Evolutionary conservation across 2,888 invertebrate species (phyloP).

Genomic region (Scaptomyza tumidula): DNA sequence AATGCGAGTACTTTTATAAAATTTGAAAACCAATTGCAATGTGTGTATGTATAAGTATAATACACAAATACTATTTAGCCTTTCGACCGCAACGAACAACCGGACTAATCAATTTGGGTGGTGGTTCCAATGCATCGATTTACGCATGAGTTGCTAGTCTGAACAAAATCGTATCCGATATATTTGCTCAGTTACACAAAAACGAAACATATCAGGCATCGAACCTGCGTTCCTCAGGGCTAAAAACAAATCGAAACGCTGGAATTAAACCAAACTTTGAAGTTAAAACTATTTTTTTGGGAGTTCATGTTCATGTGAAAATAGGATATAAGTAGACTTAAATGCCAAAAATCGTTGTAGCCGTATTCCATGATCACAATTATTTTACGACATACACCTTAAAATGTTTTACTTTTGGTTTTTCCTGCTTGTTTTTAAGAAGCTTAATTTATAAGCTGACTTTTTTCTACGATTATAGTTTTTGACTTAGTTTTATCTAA

Average conservation of each 20-base stretch:
- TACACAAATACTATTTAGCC: constrained; percentile 67
- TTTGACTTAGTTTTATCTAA: background rate
- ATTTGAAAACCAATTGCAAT: constrained; percentile 57
- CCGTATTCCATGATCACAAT: too few relatives aligned
- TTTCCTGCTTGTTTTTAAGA: too few relatives aligned
- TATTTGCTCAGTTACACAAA: constrained; percentile 6
- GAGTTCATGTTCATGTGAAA: too few relatives aligned
- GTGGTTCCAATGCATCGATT: constrained; percentile 57
- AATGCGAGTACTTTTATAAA: constrained; percentile 61
- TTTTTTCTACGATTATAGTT: background rate
- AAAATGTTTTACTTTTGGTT: too few relatives aligned
- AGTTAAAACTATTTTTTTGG: too few relatives aligned
- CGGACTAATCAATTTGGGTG: constrained; percentile 72
- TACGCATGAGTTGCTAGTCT: constrained; percentile 41
- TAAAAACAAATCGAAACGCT: background rate
- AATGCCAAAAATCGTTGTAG: too few relatives aligned
- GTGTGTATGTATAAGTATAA: constrained; percentile 51
- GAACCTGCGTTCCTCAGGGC: accelerated
- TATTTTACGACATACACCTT: too few relatives aligned
- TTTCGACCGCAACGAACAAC: constrained; percentile 72
- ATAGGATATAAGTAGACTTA: too few relatives aligned
- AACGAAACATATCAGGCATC: constrained; percentile 1
- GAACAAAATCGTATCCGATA: constrained; percentile 14
- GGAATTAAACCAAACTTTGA: background rate
- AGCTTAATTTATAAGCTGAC: too few relatives aligned